A percentile compares a stretch with the other conserved stretches of the same genome.
Conservation (phyloP, 2,797 vertebrate genomes). For the Enteromius trimaculatus region DNA sequence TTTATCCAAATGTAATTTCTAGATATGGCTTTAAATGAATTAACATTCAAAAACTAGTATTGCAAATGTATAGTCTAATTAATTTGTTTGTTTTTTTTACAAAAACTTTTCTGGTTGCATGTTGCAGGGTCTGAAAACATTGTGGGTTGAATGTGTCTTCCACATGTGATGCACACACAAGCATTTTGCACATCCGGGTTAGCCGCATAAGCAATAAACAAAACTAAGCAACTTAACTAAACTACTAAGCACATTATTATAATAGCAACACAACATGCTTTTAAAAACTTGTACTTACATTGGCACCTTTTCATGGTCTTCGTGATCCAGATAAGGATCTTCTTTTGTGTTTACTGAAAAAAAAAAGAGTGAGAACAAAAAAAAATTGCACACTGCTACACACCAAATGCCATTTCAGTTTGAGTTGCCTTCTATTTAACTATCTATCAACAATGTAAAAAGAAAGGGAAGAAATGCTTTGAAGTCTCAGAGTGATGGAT, state of each 20-base stretch:
- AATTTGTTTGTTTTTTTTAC: too few relatives aligned
- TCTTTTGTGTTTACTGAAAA: constrained; percentile 63
- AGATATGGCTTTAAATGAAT: background rate
- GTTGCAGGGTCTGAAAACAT: background rate
- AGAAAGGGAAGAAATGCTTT: background rate
- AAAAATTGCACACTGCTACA: background rate
- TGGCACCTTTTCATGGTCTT: constrained; percentile 75
- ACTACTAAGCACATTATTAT: background rate
- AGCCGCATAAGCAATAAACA: background rate
- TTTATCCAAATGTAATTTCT: background rate
- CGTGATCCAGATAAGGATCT: constrained; percentile 72
- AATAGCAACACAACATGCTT: background rate
- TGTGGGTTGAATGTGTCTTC: background rate
- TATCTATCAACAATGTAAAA: too few relatives aligned
- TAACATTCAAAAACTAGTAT: background rate
- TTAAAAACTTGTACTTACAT: constrained; percentile 71
- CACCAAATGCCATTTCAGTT: background rate
- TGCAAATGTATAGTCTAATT: background rate
- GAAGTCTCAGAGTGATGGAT: background rate
- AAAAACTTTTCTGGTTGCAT: background rate
- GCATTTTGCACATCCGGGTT: background rate
- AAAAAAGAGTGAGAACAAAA: constrained; percentile 32
- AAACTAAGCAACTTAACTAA: background rate
- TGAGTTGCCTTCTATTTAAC: background rate
- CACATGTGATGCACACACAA: background rate